A percentile compares a stretch with the other conserved stretches of the same genome.
Conservation (phyloP, 2,113 vertebrate genomes). For the Microcebus ravelobensis region DNA sequence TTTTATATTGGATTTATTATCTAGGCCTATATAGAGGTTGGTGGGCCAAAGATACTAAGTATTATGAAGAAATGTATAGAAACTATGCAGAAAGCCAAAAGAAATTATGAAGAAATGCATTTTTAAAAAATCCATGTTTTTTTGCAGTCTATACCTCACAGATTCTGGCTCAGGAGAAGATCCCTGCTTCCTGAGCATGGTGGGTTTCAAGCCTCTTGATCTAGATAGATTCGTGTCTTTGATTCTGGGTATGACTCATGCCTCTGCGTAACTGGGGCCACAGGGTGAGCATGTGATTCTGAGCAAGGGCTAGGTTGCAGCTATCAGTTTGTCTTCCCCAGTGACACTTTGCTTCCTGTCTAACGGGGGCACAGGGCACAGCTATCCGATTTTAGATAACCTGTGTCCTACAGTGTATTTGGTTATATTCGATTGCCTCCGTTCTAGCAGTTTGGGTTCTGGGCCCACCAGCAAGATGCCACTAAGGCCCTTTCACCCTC, state of each 20-base stretch:
- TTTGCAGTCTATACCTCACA: neutral
- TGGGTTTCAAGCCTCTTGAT: neutral
- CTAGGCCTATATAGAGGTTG: neutral
- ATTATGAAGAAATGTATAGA: neutral
- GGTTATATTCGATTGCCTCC: neutral
- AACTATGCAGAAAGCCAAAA: neutral
- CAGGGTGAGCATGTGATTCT: constrained; percentile 43
- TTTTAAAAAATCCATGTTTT: neutral
- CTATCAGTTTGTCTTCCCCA: constrained; percentile 14
- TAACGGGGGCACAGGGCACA: neutral
- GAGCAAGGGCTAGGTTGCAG: neutral
- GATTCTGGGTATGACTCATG: constrained; percentile 59
- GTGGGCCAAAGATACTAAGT: neutral
- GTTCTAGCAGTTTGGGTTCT: neutral
- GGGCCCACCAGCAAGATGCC: neutral
- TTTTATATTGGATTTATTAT: constrained; percentile 1
- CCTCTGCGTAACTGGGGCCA: neutral
- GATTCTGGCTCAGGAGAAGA: neutral
- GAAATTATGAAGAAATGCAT: neutral
- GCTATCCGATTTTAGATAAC: constrained; percentile 34
- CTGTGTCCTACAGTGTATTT: neutral
- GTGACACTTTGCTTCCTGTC: constrained; percentile 52
- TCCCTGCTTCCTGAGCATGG: neutral
- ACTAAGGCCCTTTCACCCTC: neutral
- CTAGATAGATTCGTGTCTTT: constrained; percentile 53